Conservation (phyloP, 1,140 invertebrate species). For the Leptopilina clavipes region DNA sequence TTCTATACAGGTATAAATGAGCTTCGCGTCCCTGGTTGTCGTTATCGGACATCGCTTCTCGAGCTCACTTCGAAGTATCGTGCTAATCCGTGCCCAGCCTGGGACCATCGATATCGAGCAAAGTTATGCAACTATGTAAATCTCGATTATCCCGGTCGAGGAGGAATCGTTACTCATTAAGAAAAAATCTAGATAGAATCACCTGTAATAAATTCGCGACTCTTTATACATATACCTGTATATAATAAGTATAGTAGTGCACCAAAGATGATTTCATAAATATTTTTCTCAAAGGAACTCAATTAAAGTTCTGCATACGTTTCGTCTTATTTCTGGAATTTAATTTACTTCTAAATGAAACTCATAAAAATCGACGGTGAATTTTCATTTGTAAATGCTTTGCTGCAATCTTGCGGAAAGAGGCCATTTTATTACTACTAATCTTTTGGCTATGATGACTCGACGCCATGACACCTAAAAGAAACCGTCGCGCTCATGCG, state of each 20-base stretch:
- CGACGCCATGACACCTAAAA: too few relatives aligned
- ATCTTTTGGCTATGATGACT: too few relatives aligned
- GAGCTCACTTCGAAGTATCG: constrained; percentile 19
- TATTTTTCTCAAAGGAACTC: background rate
- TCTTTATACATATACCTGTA: too few relatives aligned
- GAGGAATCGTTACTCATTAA: constrained; percentile 32
- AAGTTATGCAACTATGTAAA: constrained; percentile 27
- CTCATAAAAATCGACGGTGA: too few relatives aligned
- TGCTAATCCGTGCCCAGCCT: background rate
- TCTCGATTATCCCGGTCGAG: constrained; percentile 11
- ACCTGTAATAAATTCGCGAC: constrained; percentile 9
- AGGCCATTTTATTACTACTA: too few relatives aligned
- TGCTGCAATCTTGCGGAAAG: too few relatives aligned
- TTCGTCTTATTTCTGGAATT: background rate
- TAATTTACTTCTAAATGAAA: background rate
- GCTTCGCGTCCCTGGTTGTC: background rate
- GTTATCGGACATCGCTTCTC: constrained; percentile 27
- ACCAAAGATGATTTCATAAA: background rate
- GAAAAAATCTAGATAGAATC: constrained; percentile 17
- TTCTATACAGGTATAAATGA: background rate
- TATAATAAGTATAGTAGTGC: background rate
- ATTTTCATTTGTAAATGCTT: too few relatives aligned
- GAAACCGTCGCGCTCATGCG: too few relatives aligned
- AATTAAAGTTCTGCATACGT: background rate
- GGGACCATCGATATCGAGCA: constrained; percentile 28